Evolutionary conservation across 2,113 vertebrate genomes (phyloP), one percentile per base, ranked within the genome.

Genomic region (Chamaetylas fuelleborni): DNA sequence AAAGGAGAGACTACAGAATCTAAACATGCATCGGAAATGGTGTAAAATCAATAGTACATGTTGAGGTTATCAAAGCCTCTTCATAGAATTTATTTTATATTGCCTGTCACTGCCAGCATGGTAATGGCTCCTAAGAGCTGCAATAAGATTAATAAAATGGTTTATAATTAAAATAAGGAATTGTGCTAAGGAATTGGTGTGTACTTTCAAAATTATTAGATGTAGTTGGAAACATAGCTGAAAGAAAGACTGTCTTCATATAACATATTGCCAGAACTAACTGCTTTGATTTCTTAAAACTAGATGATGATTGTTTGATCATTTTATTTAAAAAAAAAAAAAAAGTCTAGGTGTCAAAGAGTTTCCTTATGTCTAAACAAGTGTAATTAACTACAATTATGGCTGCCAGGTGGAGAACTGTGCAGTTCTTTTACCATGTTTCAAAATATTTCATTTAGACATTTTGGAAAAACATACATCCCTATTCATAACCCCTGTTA

Each of bases 391-490:
- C 97, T 98, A 98, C 98, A 99, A 98, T 99, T 99, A 98, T 96
- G 96, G 97, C 98, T 98, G 98, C 98, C 98, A 98, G 98, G 97
- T 98, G 97, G 98, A 98, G 98, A 98, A 98, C 98, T 98, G 98
- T 98, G 98, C 96, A 91, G 97, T 98, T 98, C 98, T 98, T 98
- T 99, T 98, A 97, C 71, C 93, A 45, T 73, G 96, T 96, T 97
- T 98, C 98, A 98, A 98, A 98, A 98, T 98, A 98, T 98, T 98
- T 98, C 98, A 97, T 98, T 98, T 98, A 98, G 98, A 98, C 98
- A 97, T 98, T 98, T 98, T 98, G 98, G 98, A 98, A 98, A 98
- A 98, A 99, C 98, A 99, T 98, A 98, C 98, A 98, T 98, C 98
- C 97, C 98, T 98, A 98, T 99, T 99, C 98, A 99, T 98, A 98